Evolutionary conservation across 2,113 vertebrate genomes (phyloP), one percentile per base, ranked within the genome.

Genomic region (Gulo gulo): DNA sequence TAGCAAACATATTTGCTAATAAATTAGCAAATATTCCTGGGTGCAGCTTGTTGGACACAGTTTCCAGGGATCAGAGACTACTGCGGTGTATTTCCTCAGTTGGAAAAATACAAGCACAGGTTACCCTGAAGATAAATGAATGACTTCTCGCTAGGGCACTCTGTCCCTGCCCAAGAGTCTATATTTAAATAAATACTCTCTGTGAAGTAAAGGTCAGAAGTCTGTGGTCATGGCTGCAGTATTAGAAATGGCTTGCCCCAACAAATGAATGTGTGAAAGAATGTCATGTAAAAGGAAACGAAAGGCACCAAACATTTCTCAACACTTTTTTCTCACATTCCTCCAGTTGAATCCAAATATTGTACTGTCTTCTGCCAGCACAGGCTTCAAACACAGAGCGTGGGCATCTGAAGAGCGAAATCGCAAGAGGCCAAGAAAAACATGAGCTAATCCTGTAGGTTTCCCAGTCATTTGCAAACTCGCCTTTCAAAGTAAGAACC

Each of bases 171-270:
- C 45, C 59, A 91, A 52, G 9, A 39, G 45, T 89, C 86, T 97
- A 57, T 95, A 93, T 93, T 97, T 95, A 96, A 97, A 84, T 71
- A 96, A 95, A 80, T 31, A 13, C 3, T 88, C 18, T 91, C 83
- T 92, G 61, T 88, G 82, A 84, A 84, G 21, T 80, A 95, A 95
- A 97, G 93, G 96, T 97, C 94, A 97, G 69, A 95, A 91, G 69
- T 89, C 91, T 95, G 93, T 93, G 94, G 91, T 88, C 67, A 79
- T n/a, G 73, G 76, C 50, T 82, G 45, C 36, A 90, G 36, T 29
- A 8, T 87, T 95, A 92, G 84, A 29, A 45, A 74, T 86, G 63
- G 4, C 61, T 87, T 85, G 55, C 69, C 50, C 79, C 34, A 87
- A 92, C 31, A 80, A 94, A 94, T 24, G 31, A 94, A 79, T 65